Percentiles rank a stretch among this genome's conserved stretches.
Conservation (phyloP, 2,797 vertebrate species). For the Parambassis ranga region DNA sequence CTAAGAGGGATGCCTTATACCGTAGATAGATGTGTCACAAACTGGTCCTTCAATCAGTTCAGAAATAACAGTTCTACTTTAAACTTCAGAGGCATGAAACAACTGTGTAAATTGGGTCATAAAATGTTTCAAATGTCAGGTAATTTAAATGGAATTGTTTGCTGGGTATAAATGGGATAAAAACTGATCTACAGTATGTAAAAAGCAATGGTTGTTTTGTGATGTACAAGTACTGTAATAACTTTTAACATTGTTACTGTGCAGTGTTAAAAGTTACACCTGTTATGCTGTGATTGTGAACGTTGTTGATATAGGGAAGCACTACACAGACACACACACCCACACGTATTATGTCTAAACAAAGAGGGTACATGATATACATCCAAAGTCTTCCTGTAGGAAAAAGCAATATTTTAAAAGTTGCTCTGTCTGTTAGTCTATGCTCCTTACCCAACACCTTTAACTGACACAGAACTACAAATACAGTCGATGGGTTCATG, state of each 20-base stretch:
- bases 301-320: slow-evolving; percentile 40
- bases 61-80: neutral
- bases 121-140: neutral
- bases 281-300: slow-evolving; percentile 51
- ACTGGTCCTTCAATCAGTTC: neutral
- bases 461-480: neutral
- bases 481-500: slow-evolving; percentile 20
- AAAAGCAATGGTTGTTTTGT: neutral
- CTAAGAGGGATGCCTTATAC: too few species aligned
- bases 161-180: slow-evolving; percentile 33
- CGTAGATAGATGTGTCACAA: neutral
- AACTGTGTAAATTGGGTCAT: neutral
- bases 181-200: neutral
- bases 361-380: slow-evolving; percentile 21
- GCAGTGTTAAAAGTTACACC: slow-evolving; percentile 24
- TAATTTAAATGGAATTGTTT: neutral
- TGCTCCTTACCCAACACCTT: slow-evolving; percentile 2
- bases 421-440: slow-evolving; percentile 24
- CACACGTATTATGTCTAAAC: slow-evolving; percentile 1
- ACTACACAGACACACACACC: slow-evolving; percentile 7
- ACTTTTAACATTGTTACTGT: slow-evolving; percentile 27
- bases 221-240: slow-evolving; percentile 2
- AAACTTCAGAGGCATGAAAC: neutral
- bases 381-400: slow-evolving; percentile 60
- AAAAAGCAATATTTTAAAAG: slow-evolving; percentile 60